Evolutionary conservation across 1,140 invertebrate species (phyloP).

Genomic region (Pseudomyrmex gracilis): DNA sequence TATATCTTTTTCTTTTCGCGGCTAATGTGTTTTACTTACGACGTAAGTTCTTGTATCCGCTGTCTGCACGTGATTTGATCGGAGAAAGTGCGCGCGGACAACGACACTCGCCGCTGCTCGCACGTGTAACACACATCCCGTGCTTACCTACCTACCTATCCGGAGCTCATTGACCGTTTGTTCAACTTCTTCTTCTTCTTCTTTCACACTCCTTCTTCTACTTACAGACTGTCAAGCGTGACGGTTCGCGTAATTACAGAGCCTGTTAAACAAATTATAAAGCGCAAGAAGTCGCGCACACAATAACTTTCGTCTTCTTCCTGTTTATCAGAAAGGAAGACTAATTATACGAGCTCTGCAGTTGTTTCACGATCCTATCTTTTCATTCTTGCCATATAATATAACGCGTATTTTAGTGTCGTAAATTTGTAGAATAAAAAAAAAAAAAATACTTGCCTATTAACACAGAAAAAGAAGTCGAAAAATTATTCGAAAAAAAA

Average conservation of each 20-base stretch:
- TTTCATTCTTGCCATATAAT: background rate
- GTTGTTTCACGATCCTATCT: background rate
- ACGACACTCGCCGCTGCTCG: slow-evolving; percentile 47
- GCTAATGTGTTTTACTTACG: slow-evolving; percentile 35
- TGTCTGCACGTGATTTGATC: slow-evolving; percentile 58
- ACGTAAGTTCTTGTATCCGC: slow-evolving; percentile 10
- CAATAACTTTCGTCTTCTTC: slow-evolving; percentile 1
- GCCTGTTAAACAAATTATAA: slow-evolving; percentile 41
- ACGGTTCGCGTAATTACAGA: slow-evolving; percentile 37
- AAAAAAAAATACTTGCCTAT: background rate
- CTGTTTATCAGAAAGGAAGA: background rate
- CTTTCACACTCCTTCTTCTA: background rate
- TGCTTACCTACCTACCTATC: background rate
- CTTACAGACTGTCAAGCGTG: slow-evolving; percentile 27
- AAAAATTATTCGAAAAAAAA: background rate
- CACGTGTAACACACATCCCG: slow-evolving; percentile 30
- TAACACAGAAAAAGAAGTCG: too few relatives aligned
- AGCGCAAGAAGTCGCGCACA: slow-evolving; percentile 20
- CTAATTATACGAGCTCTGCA: background rate
- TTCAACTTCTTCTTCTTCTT: slow-evolving; percentile 24
- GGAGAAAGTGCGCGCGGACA: slow-evolving; percentile 59
- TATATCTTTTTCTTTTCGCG: background rate
- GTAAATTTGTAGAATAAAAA: background rate
- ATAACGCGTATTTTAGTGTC: background rate
- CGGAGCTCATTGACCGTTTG: slow-evolving; percentile 33